Evolutionary conservation across 2,888 invertebrate genomes (phyloP), one percentile per base, ranked within the genome.

Genomic region (Tenodera sinensis): DNA sequence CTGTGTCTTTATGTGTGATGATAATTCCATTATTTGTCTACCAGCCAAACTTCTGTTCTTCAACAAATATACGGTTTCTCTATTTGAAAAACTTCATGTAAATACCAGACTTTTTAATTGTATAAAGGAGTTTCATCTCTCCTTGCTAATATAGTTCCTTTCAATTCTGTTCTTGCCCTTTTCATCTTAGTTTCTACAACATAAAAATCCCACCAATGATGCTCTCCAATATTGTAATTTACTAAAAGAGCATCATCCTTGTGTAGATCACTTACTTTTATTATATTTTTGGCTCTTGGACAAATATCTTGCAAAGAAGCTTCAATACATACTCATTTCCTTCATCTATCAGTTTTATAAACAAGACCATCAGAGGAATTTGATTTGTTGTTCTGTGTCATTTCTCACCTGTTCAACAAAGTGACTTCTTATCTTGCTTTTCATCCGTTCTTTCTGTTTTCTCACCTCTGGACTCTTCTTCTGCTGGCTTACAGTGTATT

Each of bases 211-310:
- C 93, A 96, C 97, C 97, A 98, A 92, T 95, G 95, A 9, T 97
- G 95, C 20, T 96, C 93, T 89, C 97, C 97, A 15, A 95, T 94
- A 92, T 97, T 97, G 92, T 96, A 95, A 93, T 97, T 97, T 0
- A 96, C 94, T 95, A 98, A 95, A 14, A 97, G 95, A 88, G 92
- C 94, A 91, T 96, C 94, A 0, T 96, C 96, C 8, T 94, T 92
- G 91, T 94, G 93, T 42, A 97, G 92, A 88, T 96, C 94, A 2
- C 93, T 92, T 25, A 95, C 92, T 28, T 94, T 92, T 87, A 96
- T 93, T 34, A 93, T 93, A 42, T 93, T 94, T 90, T 95, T 93
- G 0, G 97, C 96, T 91, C 97, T 93, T 0, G 97, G 97, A 89
- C 97, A 94, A 88, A 97, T 94, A 90, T 95, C 94, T 86, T 94